Evolutionary conservation across 2,888 invertebrate genomes (phyloP).

Genomic region (Hirtodrosophila histrioides): DNA sequence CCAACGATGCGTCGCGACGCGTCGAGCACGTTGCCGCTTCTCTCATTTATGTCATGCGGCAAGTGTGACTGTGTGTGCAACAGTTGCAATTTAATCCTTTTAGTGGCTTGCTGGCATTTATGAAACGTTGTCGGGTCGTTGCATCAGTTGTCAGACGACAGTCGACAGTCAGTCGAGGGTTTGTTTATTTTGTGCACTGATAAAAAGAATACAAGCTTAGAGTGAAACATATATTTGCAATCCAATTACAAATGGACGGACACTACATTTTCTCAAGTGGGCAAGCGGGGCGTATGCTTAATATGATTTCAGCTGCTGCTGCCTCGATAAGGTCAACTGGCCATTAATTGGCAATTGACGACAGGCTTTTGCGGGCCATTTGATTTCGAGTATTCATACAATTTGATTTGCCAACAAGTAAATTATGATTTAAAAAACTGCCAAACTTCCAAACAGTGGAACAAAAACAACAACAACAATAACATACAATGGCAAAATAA

Average conservation of each 20-base stretch:
- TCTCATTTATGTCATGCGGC: constrained; percentile 19
- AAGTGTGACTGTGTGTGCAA: constrained; percentile 5
- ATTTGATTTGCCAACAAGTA: constrained; percentile 77
- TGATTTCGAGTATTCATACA: constrained; percentile 59
- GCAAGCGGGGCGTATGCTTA: constrained; percentile 58
- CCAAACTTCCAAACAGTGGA: constrained; percentile 35
- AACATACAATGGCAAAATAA: constrained; percentile 47
- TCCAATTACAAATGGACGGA: constrained; percentile 61
- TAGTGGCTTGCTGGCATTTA: constrained; percentile 37
- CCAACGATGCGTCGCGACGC: neutral
- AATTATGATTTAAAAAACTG: constrained; percentile 63
- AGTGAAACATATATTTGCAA: constrained; percentile 54
- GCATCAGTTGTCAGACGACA: constrained; percentile 46
- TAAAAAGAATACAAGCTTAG: constrained; percentile 47
- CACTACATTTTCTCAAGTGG: constrained; percentile 16
- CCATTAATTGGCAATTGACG: constrained; percentile 77
- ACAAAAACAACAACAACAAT: constrained; percentile 24
- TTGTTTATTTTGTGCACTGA: constrained; percentile 29
- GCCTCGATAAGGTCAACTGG: constrained; percentile 68
- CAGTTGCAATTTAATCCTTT: constrained; percentile 53
- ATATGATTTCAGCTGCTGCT: constrained; percentile 35
- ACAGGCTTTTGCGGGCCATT: constrained; percentile 68
- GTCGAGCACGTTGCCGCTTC: constrained; percentile 10
- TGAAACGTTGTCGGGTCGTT: constrained; percentile 32
- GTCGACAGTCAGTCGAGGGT: neutral